A percentile compares a stretch with the other conserved stretches of the same genome.
Conservation (phyloP, 1,140 invertebrate species). For the Ridgeia piscesae region DNA sequence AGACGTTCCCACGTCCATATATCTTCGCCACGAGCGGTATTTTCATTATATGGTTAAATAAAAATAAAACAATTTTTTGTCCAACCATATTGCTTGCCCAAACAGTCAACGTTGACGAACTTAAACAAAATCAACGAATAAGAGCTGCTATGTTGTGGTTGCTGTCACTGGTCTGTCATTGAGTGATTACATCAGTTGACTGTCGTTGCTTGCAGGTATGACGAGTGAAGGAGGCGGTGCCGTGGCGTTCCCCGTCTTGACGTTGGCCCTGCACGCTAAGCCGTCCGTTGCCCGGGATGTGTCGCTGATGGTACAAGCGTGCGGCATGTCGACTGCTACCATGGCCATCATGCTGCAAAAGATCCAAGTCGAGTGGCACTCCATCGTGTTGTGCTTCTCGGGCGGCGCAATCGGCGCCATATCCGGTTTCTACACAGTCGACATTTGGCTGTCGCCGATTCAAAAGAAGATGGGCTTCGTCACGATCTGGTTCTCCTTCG, state of each 20-base stretch:
- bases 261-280: slow-evolving; percentile 38
- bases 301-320: slow-evolving; percentile 45
- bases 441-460: slow-evolving; percentile 29
- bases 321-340: slow-evolving; percentile 40
- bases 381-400: slow-evolving; percentile 40
- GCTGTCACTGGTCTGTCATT: not conserved
- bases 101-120: not conserved
- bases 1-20: not conserved
- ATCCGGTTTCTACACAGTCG: slow-evolving; percentile 39
- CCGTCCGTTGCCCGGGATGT: slow-evolving; percentile 43
- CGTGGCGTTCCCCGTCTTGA: slow-evolving; percentile 49
- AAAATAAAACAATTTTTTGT: not conserved
- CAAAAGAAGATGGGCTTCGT: slow-evolving; percentile 49
- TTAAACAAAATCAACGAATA: not conserved
- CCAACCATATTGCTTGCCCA: too few species aligned
- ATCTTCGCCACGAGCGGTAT: not conserved
- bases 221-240: slow-evolving; percentile 46
- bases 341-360: slow-evolving; percentile 45
- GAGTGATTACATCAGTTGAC: not conserved
- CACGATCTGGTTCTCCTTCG: slow-evolving; percentile 46
- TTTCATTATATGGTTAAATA: not conserved
- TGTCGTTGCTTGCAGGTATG: slow-evolving; percentile 33
- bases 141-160: not conserved
- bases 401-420: slow-evolving; percentile 40
- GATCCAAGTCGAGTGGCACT: slow-evolving; percentile 39